These are phyloP conservation scores for Oxyruncus cristatus DNA, from an alignment of 2,113 vertebrate genomes.

Conservation along the genomic window DNA sequence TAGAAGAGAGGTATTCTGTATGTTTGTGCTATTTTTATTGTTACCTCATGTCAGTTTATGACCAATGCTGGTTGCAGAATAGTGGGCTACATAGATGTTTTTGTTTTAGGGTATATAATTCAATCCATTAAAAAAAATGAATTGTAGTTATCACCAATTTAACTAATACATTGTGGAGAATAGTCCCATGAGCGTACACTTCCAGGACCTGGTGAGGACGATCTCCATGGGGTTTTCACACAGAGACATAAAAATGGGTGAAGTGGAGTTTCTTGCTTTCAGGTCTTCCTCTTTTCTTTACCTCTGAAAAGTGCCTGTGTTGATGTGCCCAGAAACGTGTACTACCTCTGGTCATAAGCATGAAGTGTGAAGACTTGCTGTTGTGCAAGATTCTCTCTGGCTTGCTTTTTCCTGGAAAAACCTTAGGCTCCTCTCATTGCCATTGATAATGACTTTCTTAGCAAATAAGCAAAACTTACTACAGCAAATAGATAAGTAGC, in stretches of 20 bases:
- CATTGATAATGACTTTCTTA: not conserved
- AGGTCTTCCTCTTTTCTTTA: not conserved
- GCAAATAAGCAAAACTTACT: not conserved
- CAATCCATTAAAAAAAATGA: not conserved
- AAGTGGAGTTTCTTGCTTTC: not conserved
- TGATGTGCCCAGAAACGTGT: fast-evolving
- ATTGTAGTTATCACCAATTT: not conserved
- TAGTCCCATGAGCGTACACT: fast-evolving
- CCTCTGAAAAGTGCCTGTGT: not conserved
- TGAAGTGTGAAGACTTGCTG: not conserved
- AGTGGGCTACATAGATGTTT: not conserved
- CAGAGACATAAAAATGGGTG: not conserved
- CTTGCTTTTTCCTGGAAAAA: not conserved
- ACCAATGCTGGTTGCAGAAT: not conserved
- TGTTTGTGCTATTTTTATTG: not conserved
- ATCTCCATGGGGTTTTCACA: not conserved
- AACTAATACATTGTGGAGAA: not conserved
- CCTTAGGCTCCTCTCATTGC: not conserved
- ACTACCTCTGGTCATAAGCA: not conserved
- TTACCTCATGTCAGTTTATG: not conserved
- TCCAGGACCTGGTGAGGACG: not conserved
- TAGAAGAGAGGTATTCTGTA: not conserved
- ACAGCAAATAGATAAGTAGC: not conserved
- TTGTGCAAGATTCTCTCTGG: not conserved
- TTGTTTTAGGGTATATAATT: not conserved